A percentile compares a stretch with the other conserved stretches of the same genome.
These are phyloP conservation scores for Calliopum simillimum DNA, from an alignment of 2,888 invertebrate species.

Conservation along the genomic window DNA sequence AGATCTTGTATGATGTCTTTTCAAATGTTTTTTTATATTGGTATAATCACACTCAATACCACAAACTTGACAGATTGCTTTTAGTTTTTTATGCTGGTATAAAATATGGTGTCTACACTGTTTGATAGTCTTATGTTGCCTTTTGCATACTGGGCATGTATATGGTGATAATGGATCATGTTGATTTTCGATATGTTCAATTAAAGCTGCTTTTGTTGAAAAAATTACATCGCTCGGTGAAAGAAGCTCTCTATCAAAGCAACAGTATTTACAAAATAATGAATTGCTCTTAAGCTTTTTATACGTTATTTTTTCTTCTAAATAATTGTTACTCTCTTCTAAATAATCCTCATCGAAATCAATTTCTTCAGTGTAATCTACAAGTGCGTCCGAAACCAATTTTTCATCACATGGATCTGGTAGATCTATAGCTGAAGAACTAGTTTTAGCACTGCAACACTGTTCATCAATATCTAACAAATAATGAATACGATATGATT, in stretches of 20 bases:
- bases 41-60: neutral
- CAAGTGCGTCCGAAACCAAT: neutral
- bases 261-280: neutral
- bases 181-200: neutral
- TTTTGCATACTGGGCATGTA: constrained; percentile 1
- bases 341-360: neutral
- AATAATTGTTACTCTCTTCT: neutral
- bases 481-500: neutral
- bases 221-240: neutral
- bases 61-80: neutral
- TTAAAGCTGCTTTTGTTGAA: neutral
- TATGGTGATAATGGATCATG: neutral
- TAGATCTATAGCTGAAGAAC: neutral
- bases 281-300: neutral
- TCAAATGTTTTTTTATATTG: neutral
- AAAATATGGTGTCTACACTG: neutral
- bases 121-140: neutral
- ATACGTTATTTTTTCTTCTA: neutral
- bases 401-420: neutral
- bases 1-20: neutral
- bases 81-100: neutral
- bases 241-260: neutral
- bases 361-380: neutral
- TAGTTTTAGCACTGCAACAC: neutral
- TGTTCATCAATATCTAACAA: neutral